Percentiles rank a stretch among this genome's conserved stretches.
Evolutionary conservation across 2,888 invertebrate species (phyloP).

Genomic region (Volucella inflata): DNA sequence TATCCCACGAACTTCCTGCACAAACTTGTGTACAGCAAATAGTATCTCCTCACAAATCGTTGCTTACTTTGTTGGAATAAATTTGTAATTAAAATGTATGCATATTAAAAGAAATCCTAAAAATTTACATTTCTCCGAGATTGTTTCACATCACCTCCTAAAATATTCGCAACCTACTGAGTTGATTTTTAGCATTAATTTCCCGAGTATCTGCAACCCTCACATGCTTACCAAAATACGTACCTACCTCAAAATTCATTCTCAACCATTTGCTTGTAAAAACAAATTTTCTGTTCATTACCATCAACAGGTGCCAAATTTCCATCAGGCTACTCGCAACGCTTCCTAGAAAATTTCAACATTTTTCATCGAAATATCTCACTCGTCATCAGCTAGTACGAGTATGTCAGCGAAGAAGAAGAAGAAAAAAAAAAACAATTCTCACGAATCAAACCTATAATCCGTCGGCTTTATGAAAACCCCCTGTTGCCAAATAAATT

Average conservation of each 20-base stretch:
- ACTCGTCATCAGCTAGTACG: neutral
- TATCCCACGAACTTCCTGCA: too few species aligned
- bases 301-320: conserved; percentile 13
- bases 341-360: neutral
- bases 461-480: conserved; percentile 7
- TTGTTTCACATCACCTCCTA: too few species aligned
- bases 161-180: too few species aligned
- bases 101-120: too few species aligned
- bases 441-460: neutral
- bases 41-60: too few species aligned
- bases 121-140: too few species aligned
- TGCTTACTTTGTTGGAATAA: too few species aligned
- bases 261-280: neutral
- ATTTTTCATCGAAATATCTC: neutral
- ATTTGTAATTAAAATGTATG: too few species aligned
- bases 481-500: conserved; percentile 38
- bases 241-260: neutral
- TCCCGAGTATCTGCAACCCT: too few species aligned
- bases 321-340: neutral
- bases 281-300: neutral
- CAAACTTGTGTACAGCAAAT: too few species aligned
- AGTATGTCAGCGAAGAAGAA: neutral
- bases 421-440: neutral
- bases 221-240: neutral
- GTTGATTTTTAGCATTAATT: too few species aligned